Evolutionary conservation across 2,888 invertebrate species (phyloP).

Genomic region (Tipula lateralis): DNA sequence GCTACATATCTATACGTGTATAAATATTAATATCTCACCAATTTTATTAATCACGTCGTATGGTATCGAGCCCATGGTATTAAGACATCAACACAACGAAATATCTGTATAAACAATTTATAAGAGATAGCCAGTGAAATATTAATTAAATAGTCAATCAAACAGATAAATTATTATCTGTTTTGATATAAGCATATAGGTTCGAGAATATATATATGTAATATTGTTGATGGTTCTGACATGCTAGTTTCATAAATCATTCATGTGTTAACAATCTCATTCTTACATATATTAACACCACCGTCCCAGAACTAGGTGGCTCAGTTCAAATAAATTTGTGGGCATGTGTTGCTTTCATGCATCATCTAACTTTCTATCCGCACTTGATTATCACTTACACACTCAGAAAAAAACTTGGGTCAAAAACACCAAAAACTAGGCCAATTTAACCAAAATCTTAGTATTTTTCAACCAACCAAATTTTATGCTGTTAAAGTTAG

Average conservation of each 20-base stretch:
- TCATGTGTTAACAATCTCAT: neutral
- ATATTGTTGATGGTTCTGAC: neutral
- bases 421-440: no score
- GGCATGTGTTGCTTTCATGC: no score
- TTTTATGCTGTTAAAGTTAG: no score
- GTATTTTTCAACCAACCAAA: no score
- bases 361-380: no score
- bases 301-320: no score
- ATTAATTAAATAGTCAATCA: conserved; percentile 9
- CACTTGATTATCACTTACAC: no score
- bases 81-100: neutral
- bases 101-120: neutral
- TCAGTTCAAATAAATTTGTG: no score
- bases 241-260: neutral
- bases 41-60: neutral
- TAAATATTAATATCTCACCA: neutral
- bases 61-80: neutral
- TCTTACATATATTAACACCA: neutral
- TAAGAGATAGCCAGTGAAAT: neutral
- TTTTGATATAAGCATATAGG: neutral
- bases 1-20: neutral
- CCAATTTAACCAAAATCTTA: no score
- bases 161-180: conserved; percentile 6
- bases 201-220: neutral
- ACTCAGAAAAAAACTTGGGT: no score